Conservation (phyloP, 2,113 vertebrate species). For the Lycaon pictus region DNA sequence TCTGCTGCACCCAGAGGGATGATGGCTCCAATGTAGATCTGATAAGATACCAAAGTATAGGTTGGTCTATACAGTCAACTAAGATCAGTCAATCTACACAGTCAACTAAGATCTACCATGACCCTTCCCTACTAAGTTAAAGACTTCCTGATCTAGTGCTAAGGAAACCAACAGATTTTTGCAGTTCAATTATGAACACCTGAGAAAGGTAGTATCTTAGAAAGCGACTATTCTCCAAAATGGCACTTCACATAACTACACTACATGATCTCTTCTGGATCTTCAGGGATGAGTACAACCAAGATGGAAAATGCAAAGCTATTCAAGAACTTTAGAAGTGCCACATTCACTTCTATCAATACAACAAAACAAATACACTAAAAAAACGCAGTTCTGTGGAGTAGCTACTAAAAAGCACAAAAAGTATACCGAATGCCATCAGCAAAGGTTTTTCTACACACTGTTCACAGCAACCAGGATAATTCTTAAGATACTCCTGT, state of each 20-base stretch:
- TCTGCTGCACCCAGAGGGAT: constrained; percentile 97
- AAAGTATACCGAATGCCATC: neutral
- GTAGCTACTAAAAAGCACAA: neutral
- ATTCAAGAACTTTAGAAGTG: neutral
- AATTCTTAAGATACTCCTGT: neutral
- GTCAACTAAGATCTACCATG: neutral
- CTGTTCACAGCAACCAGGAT: neutral
- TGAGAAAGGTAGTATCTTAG: neutral
- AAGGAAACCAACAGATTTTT: neutral
- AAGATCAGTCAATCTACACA: neutral
- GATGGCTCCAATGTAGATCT: constrained; percentile 99
- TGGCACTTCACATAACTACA: neutral
- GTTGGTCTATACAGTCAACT: neutral
- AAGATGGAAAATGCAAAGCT: neutral
- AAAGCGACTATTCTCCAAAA: neutral
- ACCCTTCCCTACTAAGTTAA: neutral
- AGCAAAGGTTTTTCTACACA: neutral
- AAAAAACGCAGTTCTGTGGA: neutral
- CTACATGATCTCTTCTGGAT: neutral
- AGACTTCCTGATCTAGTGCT: neutral
- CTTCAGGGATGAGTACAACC: neutral
- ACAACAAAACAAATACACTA: neutral
- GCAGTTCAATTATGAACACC: neutral
- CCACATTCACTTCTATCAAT: neutral
- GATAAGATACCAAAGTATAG: constrained; percentile 63